Evolutionary conservation across 2,888 invertebrate genomes (phyloP).

Genomic region (Oligia strigilis): DNA sequence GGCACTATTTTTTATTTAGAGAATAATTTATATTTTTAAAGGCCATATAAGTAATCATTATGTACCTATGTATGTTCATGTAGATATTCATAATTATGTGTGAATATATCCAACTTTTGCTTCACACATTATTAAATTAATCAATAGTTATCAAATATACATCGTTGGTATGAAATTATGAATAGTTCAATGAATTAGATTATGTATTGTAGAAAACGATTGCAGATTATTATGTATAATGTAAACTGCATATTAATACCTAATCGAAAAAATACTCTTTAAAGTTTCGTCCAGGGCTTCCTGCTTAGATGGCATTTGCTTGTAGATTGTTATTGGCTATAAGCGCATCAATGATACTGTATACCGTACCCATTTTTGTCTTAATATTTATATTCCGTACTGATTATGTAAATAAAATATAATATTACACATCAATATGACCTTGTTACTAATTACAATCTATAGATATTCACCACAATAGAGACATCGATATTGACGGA

Average conservation of each 20-base stretch:
- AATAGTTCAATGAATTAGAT: constrained; percentile 20
- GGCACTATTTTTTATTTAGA: constrained; percentile 40
- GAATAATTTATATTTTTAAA: constrained; percentile 24
- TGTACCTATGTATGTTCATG: constrained; percentile 58
- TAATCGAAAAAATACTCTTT: constrained; percentile 28
- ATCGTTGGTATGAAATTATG: constrained; percentile 36
- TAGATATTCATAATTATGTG: constrained; percentile 43
- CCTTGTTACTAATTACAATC: constrained; percentile 57
- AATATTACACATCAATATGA: constrained; percentile 51
- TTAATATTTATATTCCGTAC: constrained; percentile 62
- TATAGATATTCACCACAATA: constrained; percentile 14
- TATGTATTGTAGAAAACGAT: constrained; percentile 37
- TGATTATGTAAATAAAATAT: constrained; percentile 67
- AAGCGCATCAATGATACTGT: constrained; percentile 55
- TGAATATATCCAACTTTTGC: constrained; percentile 39
- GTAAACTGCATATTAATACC: constrained; percentile 41
- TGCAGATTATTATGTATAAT: constrained; percentile 48
- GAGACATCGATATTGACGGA: neutral
- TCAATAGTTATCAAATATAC: constrained; percentile 48
- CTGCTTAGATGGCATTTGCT: constrained; percentile 50
- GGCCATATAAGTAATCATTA: constrained; percentile 43
- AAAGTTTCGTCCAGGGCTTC: constrained; percentile 37
- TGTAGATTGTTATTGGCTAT: constrained; percentile 62
- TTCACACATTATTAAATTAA: constrained; percentile 19
- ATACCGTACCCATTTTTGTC: constrained; percentile 51